Percentiles rank a stretch among this genome's conserved stretches.
These are phyloP conservation scores for Entomyzon cyanotis DNA, from an alignment of 2,113 vertebrate species.

Conservation along the genomic window DNA sequence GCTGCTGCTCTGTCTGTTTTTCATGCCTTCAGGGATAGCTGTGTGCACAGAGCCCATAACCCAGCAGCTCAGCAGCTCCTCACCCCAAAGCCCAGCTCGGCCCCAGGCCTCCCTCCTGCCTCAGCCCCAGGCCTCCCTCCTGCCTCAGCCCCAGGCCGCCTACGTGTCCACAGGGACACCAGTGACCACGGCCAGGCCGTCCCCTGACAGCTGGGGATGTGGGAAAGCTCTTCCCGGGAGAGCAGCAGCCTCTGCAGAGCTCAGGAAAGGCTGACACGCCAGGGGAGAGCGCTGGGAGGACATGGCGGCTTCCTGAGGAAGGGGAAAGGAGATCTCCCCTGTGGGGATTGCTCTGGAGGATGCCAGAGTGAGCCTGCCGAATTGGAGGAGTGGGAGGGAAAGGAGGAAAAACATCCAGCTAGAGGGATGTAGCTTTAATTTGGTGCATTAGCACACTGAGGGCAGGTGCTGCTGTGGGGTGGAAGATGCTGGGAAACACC, in stretches of 20 bases:
- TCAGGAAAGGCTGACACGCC: slow-evolving; percentile 6
- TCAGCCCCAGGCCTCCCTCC: background rate
- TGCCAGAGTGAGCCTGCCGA: background rate
- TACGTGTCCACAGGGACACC: background rate
- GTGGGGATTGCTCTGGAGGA: background rate
- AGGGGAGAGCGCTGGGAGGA: slow-evolving; percentile 21
- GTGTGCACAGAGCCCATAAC: background rate
- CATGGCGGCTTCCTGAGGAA: background rate
- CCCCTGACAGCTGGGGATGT: slow-evolving; percentile 33
- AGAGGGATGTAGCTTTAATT: background rate
- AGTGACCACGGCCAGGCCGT: background rate
- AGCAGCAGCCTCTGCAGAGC: background rate
- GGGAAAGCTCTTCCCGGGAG: slow-evolving; percentile 37
- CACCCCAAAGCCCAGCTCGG: background rate
- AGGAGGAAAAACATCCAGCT: background rate
- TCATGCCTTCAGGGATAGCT: background rate
- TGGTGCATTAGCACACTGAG: background rate
- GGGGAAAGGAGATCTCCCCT: background rate
- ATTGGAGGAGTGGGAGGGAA: background rate
- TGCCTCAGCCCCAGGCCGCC: background rate
- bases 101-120: background rate
- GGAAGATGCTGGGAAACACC: background rate
- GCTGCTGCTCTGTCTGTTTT: background rate
- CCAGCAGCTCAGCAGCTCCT: background rate
- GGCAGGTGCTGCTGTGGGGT: background rate